Conservation (phyloP, 2,888 invertebrate genomes). For the Tethea ocularis region DNA sequence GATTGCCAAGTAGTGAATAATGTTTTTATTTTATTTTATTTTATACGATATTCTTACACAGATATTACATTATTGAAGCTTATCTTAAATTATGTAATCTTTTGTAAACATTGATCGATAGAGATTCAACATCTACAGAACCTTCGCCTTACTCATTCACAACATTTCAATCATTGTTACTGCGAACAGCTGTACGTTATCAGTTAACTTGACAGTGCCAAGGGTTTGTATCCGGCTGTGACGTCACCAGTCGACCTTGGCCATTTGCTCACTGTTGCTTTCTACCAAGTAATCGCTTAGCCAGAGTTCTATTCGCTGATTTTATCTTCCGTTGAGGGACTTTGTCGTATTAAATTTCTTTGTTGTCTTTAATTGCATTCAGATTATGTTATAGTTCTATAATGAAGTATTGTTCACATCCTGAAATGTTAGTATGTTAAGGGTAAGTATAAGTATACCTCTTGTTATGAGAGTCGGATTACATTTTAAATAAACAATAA, state of each 20-base stretch:
- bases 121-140: not conserved
- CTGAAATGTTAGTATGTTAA: not conserved
- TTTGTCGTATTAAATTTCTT: conserved; percentile 11
- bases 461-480: not conserved
- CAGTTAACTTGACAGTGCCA: conserved; percentile 11
- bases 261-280: conserved; percentile 34
- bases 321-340: conserved; percentile 12
- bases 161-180: conserved; percentile 11
- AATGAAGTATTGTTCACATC: not conserved
- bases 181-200: conserved; percentile 15
- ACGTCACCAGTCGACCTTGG: conserved; percentile 39
- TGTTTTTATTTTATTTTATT: too few species aligned
- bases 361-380: not conserved
- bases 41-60: too few species aligned
- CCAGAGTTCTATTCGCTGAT: conserved; percentile 11
- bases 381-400: not conserved
- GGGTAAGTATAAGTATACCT: not conserved
- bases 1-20: too few species aligned
- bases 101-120: not conserved
- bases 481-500: not conserved
- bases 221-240: conserved; percentile 38
- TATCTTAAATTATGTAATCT: not conserved
- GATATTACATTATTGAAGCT: not conserved
- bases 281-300: conserved; percentile 29
- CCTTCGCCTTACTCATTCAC: not conserved